Evolutionary conservation across 1,140 invertebrate species (phyloP), one percentile per base, ranked within the genome.

Genomic region (Uloborus diversus): DNA sequence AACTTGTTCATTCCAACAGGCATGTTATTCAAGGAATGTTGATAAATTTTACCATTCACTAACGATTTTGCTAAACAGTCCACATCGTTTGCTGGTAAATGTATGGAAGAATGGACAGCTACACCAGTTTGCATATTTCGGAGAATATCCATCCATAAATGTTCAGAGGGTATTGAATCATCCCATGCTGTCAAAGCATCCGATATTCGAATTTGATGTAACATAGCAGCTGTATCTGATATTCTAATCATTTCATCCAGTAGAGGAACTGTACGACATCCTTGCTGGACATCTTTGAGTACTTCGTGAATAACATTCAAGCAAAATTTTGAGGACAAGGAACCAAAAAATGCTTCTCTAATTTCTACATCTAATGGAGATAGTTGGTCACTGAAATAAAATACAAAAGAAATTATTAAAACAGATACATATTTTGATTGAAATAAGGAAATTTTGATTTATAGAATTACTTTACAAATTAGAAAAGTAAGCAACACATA

Each of bases 61-160:
- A 75, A 32, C 3, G 79, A 66, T 37, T 75, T 81, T 30, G 69
- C 61, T 33, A 81, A 37, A 17, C 57, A 47, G 59, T 81, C 79
- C n/a, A 81, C 69, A 51, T 68, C 51, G 33, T 42, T 75, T 23
- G 79, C 30, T 11, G 61, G 42, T 17, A 81, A 17, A 4, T 42
- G 27, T 28, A 81, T 75, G 13, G 61, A 35, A 61, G 59, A 75
- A 32, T 64, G 62, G 5, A 70, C 37, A 23, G 62, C 33, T 32
- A 68, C 49, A 32, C 79, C 53, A 23, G 25, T 61, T 28, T 81
- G 79, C 30, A 81, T 33, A 65, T 81, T 81, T 2, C 51, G 62
- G 32, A 75, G 27, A 27, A 81, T 71, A 30, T 81, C 79, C 17
- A 73, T n/a, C 79, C 79, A 81, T 20, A 81, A 35, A 25, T 61